Evolutionary conservation across 2,113 vertebrate species (phyloP), one percentile per base, ranked within the genome.

Genomic region (Smithornis capensis): DNA sequence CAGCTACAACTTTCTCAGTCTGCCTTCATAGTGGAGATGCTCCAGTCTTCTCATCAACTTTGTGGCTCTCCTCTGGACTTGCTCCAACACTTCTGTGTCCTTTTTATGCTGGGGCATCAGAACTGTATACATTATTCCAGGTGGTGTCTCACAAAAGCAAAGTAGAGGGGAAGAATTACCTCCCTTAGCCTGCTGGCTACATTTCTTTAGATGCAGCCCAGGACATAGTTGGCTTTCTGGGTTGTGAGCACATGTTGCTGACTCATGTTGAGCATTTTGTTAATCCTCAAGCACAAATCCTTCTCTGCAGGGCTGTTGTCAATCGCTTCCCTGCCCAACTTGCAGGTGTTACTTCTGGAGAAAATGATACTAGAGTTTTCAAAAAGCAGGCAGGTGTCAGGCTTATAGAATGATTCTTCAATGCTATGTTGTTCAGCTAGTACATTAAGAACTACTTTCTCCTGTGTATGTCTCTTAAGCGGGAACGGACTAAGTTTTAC

Each of bases 171-270:
- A 16, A 57, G 25, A 57, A 42, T 67, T 10, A 21, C 35, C 6
- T 42, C 35, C 14, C 25, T 50, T 0, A 0, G 21, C 31, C 31
- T 31, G 25, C 35, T 50, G 52, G 3, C 62, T 19, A 45, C 1
- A 0, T 18, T 25, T 37, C 31, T 59, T 1, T 52, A 31, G 44
- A 37, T 31, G 31, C 31, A 50, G 62, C 71, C 33, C 16, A n/a
- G 50, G 45, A 35, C 1, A 21, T 1, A 0, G 1, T 10, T 44
- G 27, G 7, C 33, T 68, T 4, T 68, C 33, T 52, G 53, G 18
- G 27, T 33, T 69, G 31, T 0, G 1, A 12, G 10, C 18, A 12
- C 6, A 6, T 3, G 0, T 35, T 25, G 21, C 37, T 0, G 0
- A 1, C 5, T 27, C 27, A 15, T 14, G 17, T 6, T 44, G 31